phyloP scores from a whole-genome alignment of 2,888 invertebrate genomes.

The Xestobium rufovillosum region DNA sequence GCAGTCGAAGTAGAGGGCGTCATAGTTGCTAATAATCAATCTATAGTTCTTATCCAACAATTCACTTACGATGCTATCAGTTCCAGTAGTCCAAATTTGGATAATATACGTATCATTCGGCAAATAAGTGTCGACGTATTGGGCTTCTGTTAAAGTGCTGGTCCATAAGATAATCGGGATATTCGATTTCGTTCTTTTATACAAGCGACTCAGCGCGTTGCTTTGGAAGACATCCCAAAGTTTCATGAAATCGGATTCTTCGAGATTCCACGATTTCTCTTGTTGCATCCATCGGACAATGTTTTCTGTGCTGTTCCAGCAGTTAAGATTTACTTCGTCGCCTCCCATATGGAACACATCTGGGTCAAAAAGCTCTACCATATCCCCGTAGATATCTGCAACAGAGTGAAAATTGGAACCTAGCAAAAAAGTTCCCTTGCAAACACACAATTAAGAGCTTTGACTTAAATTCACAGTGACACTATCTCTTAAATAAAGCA shows the following conservation, averaged over 20 bases:
- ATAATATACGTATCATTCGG: conserved; percentile 71
- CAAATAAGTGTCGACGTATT: conserved; percentile 57
- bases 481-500: too few species aligned
- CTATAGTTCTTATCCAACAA: conserved; percentile 65
- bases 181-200: conserved; percentile 46
- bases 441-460: too few species aligned
- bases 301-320: conserved; percentile 67
- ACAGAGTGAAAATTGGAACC: too few species aligned
- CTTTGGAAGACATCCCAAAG: conserved; percentile 71
- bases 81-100: conserved; percentile 71
- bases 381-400: conserved; percentile 64
- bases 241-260: conserved; percentile 51
- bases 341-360: conserved; percentile 87
- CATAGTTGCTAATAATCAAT: conserved; percentile 79
- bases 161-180: conserved; percentile 73
- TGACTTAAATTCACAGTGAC: too few species aligned
- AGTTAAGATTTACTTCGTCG: conserved; percentile 62
- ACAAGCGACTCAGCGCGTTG: conserved; percentile 53
- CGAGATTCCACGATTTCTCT: conserved; percentile 51
- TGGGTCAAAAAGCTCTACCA: conserved; percentile 61
- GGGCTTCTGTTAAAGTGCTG: conserved; percentile 63
- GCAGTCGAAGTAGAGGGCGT: conserved; percentile 79
- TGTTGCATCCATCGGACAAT: conserved; percentile 62
- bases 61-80: conserved; percentile 56
- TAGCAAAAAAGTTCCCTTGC: too few species aligned